These are phyloP conservation scores for Xyrichtys novacula DNA, from an alignment of 2,797 vertebrate genomes.

Conservation along the genomic window DNA sequence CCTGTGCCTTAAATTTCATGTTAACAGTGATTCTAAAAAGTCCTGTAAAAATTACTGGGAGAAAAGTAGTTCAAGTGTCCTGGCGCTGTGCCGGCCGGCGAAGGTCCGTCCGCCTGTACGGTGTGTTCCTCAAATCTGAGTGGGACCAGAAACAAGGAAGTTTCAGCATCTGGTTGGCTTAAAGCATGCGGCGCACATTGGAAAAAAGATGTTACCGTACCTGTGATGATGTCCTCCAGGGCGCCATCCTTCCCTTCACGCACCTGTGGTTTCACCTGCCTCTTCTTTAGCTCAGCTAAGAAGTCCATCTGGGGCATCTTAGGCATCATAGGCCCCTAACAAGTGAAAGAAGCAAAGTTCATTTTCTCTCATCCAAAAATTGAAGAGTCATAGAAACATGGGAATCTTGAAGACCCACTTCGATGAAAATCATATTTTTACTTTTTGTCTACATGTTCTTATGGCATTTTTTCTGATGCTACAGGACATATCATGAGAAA, in stretches of 20 bases:
- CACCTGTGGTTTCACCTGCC: constrained; percentile 94
- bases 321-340: constrained; percentile 87
- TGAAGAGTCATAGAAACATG: too few species aligned
- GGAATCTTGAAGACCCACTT: too few species aligned
- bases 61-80: constrained; percentile 75
- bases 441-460: too few species aligned
- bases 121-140: constrained; percentile 92
- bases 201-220: constrained; percentile 61
- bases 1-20: constrained; percentile 28
- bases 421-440: too few species aligned
- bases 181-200: neutral
- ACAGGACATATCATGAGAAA: too few species aligned
- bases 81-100: constrained; percentile 84
- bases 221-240: constrained; percentile 97
- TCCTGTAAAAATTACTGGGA: constrained; percentile 1
- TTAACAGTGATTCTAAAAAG: constrained; percentile 27
- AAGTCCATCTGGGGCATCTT: constrained; percentile 94
- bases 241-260: constrained; percentile 94
- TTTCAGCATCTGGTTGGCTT: neutral
- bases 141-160: neutral
- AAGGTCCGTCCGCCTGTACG: constrained; percentile 90
- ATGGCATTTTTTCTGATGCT: too few species aligned
- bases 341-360: neutral
- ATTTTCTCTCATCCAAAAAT: too few species aligned
- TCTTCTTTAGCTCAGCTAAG: constrained; percentile 96